Conservation (phyloP, 1,140 invertebrate species). For the Ectropis grisescens region DNA sequence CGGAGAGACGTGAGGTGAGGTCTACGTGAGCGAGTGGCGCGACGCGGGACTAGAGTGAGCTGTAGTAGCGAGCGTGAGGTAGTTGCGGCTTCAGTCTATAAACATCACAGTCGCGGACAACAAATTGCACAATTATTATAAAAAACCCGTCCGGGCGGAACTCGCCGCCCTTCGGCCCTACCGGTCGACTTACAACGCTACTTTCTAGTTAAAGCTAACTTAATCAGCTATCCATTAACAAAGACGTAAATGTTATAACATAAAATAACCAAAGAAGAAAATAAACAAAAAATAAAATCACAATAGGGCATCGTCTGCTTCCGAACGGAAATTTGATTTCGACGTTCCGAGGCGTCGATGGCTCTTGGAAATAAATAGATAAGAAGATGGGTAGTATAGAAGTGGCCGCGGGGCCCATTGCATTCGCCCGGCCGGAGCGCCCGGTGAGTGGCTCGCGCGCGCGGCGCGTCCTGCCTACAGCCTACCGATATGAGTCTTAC, state of each 20-base stretch:
- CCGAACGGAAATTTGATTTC: conserved; percentile 65
- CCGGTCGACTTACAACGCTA: conserved; percentile 43
- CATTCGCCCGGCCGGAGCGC: conserved; percentile 66
- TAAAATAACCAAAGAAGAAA: conserved; percentile 54
- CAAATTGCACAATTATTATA: conserved; percentile 66
- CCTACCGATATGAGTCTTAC: conserved; percentile 54
- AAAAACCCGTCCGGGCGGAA: conserved; percentile 49
- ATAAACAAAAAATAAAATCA: conserved; percentile 65
- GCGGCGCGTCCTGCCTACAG: conserved; percentile 54
- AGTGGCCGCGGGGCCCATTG: conserved; percentile 66
- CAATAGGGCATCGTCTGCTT: conserved; percentile 40
- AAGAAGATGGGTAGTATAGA: conserved; percentile 57
- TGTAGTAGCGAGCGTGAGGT: conserved; percentile 65
- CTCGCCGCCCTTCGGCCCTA: conserved; percentile 32
- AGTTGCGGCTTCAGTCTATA: conserved; percentile 69
- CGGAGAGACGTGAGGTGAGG: background rate
- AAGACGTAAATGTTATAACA: conserved; percentile 62
- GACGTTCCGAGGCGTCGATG: conserved; percentile 26
- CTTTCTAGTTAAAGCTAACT: conserved; percentile 59
- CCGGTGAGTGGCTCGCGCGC: conserved; percentile 51
- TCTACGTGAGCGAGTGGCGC: conserved; percentile 21
- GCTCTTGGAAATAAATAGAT: conserved; percentile 62
- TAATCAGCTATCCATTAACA: conserved; percentile 56
- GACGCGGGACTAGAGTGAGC: conserved; percentile 57
- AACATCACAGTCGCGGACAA: conserved; percentile 69